These are phyloP conservation scores for Sinocyclocheilus maitianheensis DNA, from an alignment of 2,113 vertebrate species.

Conservation along the genomic window DNA sequence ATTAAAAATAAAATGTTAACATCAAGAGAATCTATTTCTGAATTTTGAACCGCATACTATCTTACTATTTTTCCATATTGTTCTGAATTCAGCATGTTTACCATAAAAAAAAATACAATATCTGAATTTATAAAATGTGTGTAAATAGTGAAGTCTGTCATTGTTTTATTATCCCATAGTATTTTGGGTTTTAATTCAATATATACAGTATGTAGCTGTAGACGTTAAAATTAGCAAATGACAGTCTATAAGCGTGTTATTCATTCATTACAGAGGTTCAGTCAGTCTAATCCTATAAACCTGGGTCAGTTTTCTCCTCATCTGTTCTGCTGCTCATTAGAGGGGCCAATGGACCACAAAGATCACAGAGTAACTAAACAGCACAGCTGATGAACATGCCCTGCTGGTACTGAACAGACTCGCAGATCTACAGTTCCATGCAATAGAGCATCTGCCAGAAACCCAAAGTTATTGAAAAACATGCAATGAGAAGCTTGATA, in stretches of 20 bases:
- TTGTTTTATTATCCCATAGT: no score
- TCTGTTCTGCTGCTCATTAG: constrained; percentile 2
- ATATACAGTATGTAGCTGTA: background rate
- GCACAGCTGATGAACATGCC: background rate
- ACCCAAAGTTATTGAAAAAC: background rate
- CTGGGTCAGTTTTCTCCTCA: background rate
- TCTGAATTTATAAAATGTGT: no score
- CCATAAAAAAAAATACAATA: no score
- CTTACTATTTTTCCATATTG: no score
- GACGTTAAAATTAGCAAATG: background rate
- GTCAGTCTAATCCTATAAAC: no score
- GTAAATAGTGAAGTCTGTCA: no score
- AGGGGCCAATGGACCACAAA: constrained; percentile 16
- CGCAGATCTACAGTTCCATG: background rate
- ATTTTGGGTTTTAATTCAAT: no score
- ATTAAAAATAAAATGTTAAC: no score
- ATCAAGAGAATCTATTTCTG: no score
- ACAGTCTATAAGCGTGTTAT: background rate
- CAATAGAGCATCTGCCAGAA: background rate
- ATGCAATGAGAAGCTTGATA: background rate
- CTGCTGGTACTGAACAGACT: background rate
- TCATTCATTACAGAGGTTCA: background rate
- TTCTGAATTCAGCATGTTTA: no score
- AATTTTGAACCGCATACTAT: no score
- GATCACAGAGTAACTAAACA: constrained; percentile 10